Base-by-base conservation (phyloP, 2,113 vertebrate species). In the Hippopotamus amphibius region DNA sequence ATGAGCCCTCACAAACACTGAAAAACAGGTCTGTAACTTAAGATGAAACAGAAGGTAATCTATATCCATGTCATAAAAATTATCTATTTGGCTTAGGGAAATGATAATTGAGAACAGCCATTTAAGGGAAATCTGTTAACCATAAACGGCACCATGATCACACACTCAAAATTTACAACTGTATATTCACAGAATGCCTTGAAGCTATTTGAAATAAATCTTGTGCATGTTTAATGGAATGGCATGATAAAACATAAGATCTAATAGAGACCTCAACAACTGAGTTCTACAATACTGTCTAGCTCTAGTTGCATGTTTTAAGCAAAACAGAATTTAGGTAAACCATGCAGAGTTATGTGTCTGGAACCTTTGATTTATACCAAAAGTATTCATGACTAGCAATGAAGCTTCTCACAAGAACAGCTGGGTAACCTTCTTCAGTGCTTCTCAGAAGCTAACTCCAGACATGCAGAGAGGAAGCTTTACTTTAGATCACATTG, bases 181-280 rank as follows among this genome's bases (percentile, higher is more conserved):
- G 3, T 63, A 68, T 37, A 37, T 74, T 90, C 68, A 95, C 37
- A 93, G n/a, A 55, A 82, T 21, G 63, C 50, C 94, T 63, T 85
- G 48, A 95, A 82, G 63, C 24, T 81, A 94, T 79, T 63, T 90
- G 90, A 95, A 96, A 94, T 85, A 95, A 84, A 87, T 59, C 89
- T 7, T 82, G 28, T 84, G 6, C 55, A 74, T 61, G 13, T 82
- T 96, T 97, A 95, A 95, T 80, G 55, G 26, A 92, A 97, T 61
- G 66, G 26, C 22, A 79, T 81, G 82, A 97, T 53, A 88, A 96
- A 90, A 68, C n/a, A 6, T 41, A 94, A 85, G 33, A 87, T 46
- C 53, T 68, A 87, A 93, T 0, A 92, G 71, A 37, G 86, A 53
- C 50, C 43, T 93, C 53, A 83, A 92, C 59, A 95, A 37, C 0